These are phyloP conservation scores for Amiota minor DNA, from an alignment of 2,888 invertebrate genomes.

Conservation along the genomic window DNA sequence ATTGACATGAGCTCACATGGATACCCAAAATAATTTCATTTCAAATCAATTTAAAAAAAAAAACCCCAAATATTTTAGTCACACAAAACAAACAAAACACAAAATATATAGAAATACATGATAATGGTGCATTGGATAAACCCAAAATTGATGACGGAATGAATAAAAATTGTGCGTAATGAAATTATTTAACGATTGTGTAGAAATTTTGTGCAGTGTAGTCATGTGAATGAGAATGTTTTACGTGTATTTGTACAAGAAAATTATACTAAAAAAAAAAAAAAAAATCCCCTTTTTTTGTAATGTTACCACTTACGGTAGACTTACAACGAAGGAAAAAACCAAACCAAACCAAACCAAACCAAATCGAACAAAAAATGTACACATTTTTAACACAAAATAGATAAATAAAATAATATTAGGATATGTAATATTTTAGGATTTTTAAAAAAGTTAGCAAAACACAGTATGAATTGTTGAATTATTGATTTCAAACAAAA, in stretches of 20 bases:
- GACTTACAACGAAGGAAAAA: constrained; percentile 39
- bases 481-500: constrained; percentile 23
- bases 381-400: constrained; percentile 35
- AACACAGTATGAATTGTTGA: constrained; percentile 64
- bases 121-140: constrained; percentile 1
- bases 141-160: constrained; percentile 33
- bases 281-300: not conserved
- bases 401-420: constrained; percentile 19
- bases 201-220: constrained; percentile 2
- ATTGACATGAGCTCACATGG: constrained; percentile 1
- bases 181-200: not conserved
- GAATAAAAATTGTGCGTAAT: constrained; percentile 36
- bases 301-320: constrained; percentile 17
- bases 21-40: constrained; percentile 3
- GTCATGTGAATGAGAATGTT: constrained; percentile 23
- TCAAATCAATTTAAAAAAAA: constrained; percentile 7
- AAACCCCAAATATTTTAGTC: constrained; percentile 33
- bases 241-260: constrained; percentile 34
- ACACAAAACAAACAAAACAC: constrained; percentile 36
- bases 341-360: constrained; percentile 29
- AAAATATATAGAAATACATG: constrained; percentile 6
- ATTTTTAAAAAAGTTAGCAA: constrained; percentile 51
- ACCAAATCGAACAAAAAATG: constrained; percentile 28
- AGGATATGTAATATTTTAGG: not conserved
- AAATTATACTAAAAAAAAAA: constrained; percentile 45